Evolutionary conservation across 2,888 invertebrate genomes (phyloP).

Genomic region (Thereva unica): DNA sequence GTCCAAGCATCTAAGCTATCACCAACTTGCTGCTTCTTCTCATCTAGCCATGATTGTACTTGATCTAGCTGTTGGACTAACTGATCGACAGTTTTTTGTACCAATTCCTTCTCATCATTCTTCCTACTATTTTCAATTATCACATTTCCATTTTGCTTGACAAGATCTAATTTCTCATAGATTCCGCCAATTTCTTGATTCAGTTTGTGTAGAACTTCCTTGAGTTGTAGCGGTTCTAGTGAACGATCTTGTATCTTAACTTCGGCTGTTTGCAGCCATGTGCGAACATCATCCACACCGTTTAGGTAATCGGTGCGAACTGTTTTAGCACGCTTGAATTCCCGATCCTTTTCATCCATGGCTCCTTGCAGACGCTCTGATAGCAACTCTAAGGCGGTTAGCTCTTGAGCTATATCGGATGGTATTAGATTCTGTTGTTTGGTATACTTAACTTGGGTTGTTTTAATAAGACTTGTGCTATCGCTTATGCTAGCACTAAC

Average conservation of each 20-base stretch:
- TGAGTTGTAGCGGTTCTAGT: constrained; percentile 74
- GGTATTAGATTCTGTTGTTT: constrained; percentile 68
- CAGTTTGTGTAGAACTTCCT: constrained; percentile 76
- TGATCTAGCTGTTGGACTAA: constrained; percentile 79
- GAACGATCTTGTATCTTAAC: constrained; percentile 80
- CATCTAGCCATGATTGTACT: constrained; percentile 78
- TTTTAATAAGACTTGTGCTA: constrained; percentile 64
- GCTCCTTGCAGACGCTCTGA: constrained; percentile 76
- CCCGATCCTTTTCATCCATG: constrained; percentile 86
- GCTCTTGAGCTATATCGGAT: constrained; percentile 77
- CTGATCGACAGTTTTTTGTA: constrained; percentile 75
- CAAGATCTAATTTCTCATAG: constrained; percentile 75
- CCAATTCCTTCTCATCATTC: constrained; percentile 73
- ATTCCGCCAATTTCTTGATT: constrained; percentile 74
- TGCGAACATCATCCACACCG: constrained; percentile 79
- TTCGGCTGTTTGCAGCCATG: constrained; percentile 84
- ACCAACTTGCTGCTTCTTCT: constrained; percentile 80
- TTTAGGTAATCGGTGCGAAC: constrained; percentile 77
- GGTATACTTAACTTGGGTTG: constrained; percentile 66
- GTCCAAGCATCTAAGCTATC: constrained; percentile 89
- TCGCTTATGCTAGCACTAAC: constrained; percentile 64
- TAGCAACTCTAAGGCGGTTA: constrained; percentile 80
- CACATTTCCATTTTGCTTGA: constrained; percentile 76
- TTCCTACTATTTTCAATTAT: constrained; percentile 81
- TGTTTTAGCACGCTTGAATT: constrained; percentile 83